A percentile compares a stretch with the other conserved stretches of the same genome.
These are phyloP conservation scores for Hassar affinis DNA, from an alignment of 2,113 vertebrate genomes.

Conservation along the genomic window DNA sequence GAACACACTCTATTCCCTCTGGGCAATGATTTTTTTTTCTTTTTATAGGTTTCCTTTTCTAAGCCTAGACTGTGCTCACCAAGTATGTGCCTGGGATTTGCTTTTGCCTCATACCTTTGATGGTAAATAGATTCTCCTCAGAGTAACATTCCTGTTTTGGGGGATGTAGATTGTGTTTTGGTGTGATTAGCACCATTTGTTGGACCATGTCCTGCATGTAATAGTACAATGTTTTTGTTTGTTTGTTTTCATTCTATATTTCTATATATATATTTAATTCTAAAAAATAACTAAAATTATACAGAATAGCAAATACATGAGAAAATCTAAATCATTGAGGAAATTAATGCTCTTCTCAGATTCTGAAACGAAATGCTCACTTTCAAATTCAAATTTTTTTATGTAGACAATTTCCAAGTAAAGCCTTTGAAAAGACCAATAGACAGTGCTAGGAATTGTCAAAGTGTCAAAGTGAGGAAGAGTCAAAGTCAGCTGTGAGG, in stretches of 20 bases:
- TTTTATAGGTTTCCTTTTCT: constrained; percentile 18
- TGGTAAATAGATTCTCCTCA: not conserved
- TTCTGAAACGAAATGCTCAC: too few relatives aligned
- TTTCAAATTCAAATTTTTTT: not conserved
- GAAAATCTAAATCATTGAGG: not conserved
- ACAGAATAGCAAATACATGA: not conserved
- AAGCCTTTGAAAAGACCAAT: not conserved
- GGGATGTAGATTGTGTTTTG: not conserved
- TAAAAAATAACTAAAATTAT: not conserved
- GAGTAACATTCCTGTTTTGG: not conserved
- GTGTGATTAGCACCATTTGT: not conserved
- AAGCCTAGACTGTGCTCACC: not conserved
- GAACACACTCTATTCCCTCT: constrained; percentile 12
- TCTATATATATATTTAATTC: too few relatives aligned
- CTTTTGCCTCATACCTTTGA: not conserved
- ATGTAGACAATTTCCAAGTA: not conserved
- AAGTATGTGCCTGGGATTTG: not conserved
- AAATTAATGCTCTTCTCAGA: too few relatives aligned
- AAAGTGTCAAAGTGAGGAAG: too few relatives aligned
- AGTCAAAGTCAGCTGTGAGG: too few relatives aligned
- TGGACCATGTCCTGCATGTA: not conserved
- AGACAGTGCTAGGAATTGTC: not conserved
- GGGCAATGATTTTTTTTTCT: constrained; percentile 1
- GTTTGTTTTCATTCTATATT: not conserved
- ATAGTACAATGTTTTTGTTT: not conserved